A percentile compares a stretch with the other conserved stretches of the same genome.
These are phyloP conservation scores for Parnassius mnemosyne DNA, from an alignment of 2,888 invertebrate genomes.

Conservation along the genomic window DNA sequence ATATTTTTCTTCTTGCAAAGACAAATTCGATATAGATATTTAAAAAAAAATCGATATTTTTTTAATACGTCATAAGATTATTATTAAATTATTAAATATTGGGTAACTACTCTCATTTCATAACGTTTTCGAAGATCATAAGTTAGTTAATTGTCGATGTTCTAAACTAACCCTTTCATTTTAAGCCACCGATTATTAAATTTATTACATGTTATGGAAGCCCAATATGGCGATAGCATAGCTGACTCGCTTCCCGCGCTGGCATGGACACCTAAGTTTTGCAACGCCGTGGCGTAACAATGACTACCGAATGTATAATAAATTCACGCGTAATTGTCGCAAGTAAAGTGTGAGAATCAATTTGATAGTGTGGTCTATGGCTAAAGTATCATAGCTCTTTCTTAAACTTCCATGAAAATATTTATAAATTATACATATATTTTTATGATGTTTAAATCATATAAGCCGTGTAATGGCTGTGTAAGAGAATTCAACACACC, in stretches of 20 bases:
- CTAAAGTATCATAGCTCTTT: neutral
- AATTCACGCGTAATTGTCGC: slow-evolving; percentile 50
- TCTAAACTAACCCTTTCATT: slow-evolving; percentile 20
- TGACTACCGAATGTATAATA: slow-evolving; percentile 56
- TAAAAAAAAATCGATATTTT: no score
- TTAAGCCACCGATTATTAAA: slow-evolving; percentile 10
- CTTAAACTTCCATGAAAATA: neutral
- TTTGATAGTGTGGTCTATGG: slow-evolving; percentile 33
- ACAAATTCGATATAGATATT: no score
- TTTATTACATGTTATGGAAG: slow-evolving; percentile 21
- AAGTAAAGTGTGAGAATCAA: slow-evolving; percentile 48
- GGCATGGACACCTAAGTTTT: slow-evolving; percentile 23
- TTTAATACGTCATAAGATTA: no score
- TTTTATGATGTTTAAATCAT: no score
- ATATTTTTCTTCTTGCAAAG: no score
- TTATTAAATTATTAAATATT: no score
- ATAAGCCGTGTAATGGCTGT: no score
- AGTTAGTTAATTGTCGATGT: slow-evolving; percentile 21
- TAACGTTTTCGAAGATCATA: slow-evolving; percentile 15
- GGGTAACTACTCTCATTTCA: slow-evolving; percentile 1
- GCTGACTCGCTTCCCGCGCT: slow-evolving; percentile 16
- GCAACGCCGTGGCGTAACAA: slow-evolving; percentile 40
- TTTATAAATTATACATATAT: no score
- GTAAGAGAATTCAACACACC: no score
- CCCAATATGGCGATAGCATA: slow-evolving; percentile 21